These are phyloP conservation scores for Uloborus diversus DNA, from an alignment of 1,140 invertebrate genomes.

Conservation along the genomic window DNA sequence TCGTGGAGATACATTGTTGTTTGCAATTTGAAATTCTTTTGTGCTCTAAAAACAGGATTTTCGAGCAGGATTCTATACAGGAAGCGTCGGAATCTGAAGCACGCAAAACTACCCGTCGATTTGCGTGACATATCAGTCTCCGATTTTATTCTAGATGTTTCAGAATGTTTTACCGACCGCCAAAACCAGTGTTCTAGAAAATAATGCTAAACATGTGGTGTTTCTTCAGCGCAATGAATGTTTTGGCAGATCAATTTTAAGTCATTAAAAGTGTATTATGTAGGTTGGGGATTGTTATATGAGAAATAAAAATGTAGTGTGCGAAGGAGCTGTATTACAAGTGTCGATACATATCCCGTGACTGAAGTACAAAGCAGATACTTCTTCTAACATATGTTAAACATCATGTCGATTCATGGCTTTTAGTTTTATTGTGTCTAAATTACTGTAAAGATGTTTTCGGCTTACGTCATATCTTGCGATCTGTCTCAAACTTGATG, in stretches of 20 bases:
- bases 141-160: background rate
- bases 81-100: background rate
- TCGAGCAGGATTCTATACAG: constrained; percentile 15
- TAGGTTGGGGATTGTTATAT: background rate
- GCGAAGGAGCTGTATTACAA: too few species aligned
- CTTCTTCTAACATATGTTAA: too few species aligned
- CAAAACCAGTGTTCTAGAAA: background rate
- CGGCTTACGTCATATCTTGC: too few species aligned
- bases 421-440: too few species aligned
- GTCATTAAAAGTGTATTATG: background rate
- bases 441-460: too few species aligned
- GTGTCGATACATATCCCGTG: too few species aligned
- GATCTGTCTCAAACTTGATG: too few species aligned
- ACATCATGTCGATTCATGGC: too few species aligned
- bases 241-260: background rate
- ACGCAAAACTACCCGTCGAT: background rate
- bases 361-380: too few species aligned
- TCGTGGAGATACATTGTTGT: too few species aligned
- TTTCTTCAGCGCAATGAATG: background rate
- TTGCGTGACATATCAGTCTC: background rate
- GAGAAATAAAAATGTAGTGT: background rate
- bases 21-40: too few species aligned
- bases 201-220: background rate
- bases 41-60: constrained; percentile 21
- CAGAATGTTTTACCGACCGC: background rate